phyloP scores from a whole-genome alignment of 2,113 vertebrate species.

The Charadrius vociferus region DNA sequence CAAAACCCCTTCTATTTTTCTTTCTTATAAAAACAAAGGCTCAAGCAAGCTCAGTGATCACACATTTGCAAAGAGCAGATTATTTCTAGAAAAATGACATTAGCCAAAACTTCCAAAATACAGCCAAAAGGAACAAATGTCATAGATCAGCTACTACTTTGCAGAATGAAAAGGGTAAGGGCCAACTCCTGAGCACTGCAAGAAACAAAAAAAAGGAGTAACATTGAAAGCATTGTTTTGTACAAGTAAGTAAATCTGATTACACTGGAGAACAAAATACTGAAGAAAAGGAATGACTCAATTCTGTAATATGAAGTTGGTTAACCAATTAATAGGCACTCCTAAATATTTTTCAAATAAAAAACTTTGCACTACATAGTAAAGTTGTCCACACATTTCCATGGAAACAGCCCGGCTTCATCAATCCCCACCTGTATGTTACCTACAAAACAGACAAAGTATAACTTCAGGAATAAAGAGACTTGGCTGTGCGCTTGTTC shows the following conservation, averaged over 20 bases:
- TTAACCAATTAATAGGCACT: neutral
- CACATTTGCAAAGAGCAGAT: neutral
- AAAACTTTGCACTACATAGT: too few species aligned
- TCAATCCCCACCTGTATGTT: neutral
- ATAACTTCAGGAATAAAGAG: neutral
- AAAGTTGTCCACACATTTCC: neutral
- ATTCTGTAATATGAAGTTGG: neutral
- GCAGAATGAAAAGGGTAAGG: neutral
- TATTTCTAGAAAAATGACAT: neutral
- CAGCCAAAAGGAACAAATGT: neutral
- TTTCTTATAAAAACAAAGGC: neutral
- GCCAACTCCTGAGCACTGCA: neutral
- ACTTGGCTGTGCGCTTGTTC: neutral
- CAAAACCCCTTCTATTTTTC: neutral
- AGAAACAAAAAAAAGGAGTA: neutral
- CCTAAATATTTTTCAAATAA: neutral
- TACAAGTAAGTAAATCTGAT: neutral
- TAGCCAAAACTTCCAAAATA: neutral
- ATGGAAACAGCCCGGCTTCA: neutral
- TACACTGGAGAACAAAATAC: neutral
- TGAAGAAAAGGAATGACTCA: neutral
- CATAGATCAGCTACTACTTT: neutral
- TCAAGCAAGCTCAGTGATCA: neutral
- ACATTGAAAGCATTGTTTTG: neutral
- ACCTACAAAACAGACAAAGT: neutral